These are phyloP conservation scores for Zophobas morio DNA, from an alignment of 1,140 invertebrate species.

Conservation along the genomic window DNA sequence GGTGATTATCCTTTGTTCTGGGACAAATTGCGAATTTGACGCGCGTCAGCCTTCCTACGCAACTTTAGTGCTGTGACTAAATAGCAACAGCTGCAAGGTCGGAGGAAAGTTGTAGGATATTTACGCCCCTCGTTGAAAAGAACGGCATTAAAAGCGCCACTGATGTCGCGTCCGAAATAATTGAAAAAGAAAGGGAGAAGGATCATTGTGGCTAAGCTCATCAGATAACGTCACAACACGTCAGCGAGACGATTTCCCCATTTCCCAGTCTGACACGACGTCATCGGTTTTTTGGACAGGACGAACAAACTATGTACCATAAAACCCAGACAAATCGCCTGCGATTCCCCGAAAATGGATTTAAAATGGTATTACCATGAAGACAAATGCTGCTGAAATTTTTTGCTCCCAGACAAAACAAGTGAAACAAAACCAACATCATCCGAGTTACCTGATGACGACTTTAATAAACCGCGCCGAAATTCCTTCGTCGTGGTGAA, in stretches of 20 bases:
- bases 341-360: background rate
- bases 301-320: too few species aligned
- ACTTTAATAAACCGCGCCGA: too few species aligned
- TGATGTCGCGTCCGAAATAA: slow-evolving; percentile 34
- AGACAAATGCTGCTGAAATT: background rate
- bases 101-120: slow-evolving; percentile 11
- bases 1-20: slow-evolving; percentile 60
- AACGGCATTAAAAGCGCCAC: slow-evolving; percentile 32
- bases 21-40: slow-evolving; percentile 59
- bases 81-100: slow-evolving; percentile 56
- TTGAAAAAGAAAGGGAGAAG: background rate
- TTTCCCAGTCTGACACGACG: too few species aligned
- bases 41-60: slow-evolving; percentile 57
- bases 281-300: too few species aligned
- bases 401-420: background rate
- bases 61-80: slow-evolving; percentile 57
- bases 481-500: too few species aligned
- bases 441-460: too few species aligned
- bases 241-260: too few species aligned
- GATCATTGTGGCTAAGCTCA: too few species aligned
- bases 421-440: too few species aligned
- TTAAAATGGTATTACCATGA: background rate
- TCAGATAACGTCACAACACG: too few species aligned
- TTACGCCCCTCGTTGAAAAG: slow-evolving; percentile 5
- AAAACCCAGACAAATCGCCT: background rate